A percentile compares a stretch with the other conserved stretches of the same genome.
Conservation (phyloP, 2,113 vertebrate genomes). For the Lethenteron reissneri region DNA sequence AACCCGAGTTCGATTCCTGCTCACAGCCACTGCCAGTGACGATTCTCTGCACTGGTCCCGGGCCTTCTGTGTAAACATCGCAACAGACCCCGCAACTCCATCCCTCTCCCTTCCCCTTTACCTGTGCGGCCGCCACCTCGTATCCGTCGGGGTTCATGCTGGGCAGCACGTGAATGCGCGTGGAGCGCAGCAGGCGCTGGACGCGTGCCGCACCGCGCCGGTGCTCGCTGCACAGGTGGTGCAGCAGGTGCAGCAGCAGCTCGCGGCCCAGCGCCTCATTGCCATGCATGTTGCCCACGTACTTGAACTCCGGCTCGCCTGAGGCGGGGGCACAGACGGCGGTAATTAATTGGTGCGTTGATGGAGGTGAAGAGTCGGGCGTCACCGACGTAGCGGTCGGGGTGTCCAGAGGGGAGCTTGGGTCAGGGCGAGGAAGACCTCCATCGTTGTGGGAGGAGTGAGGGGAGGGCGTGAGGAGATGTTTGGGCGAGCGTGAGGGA, state of each 20-base stretch:
- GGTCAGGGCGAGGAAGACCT: no score
- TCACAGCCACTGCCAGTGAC: not conserved
- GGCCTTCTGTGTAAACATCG: not conserved
- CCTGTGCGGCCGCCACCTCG: conserved; percentile 78
- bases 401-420: no score
- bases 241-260: conserved; percentile 57
- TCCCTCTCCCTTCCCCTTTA: conserved; percentile 17
- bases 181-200: conserved; percentile 42
- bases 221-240: conserved; percentile 80
- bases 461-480: no score
- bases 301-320: conserved; percentile 98
- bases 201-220: conserved; percentile 48
- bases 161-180: conserved; percentile 80
- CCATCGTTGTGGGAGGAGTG: no score
- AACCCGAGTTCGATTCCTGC: no score
- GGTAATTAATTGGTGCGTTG: no score
- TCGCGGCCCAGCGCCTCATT: conserved; percentile 84
- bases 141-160: conserved; percentile 98
- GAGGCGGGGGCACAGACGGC: conserved; percentile 7
- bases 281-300: conserved; percentile 92
- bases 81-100: no score
- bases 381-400: no score
- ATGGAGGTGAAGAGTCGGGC: no score
- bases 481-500: no score
- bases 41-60: not conserved